A percentile compares a stretch with the other conserved stretches of the same genome.
Conservation (phyloP, 2,113 vertebrate species). For the Hyla sarda region DNA sequence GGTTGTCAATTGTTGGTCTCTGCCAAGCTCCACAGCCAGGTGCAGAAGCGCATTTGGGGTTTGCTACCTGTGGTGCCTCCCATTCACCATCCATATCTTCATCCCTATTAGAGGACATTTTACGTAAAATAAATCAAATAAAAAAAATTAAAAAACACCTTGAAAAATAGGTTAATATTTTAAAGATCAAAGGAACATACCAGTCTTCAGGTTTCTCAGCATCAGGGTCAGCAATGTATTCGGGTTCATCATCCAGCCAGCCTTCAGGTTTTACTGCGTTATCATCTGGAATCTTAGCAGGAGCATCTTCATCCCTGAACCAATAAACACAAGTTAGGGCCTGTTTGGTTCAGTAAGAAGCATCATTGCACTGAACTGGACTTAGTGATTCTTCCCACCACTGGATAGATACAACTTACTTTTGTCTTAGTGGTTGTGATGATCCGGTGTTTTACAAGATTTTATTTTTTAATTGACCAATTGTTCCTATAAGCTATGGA, state of each 20-base stretch:
- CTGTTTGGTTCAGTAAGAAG: too few relatives aligned
- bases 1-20: constrained; percentile 91
- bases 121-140: not conserved
- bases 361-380: not conserved
- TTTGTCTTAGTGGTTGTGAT: too few relatives aligned
- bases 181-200: constrained; percentile 67
- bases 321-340: not conserved
- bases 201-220: constrained; percentile 95
- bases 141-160: not conserved
- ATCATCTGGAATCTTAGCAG: constrained; percentile 90
- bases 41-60: constrained; percentile 89
- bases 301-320: constrained; percentile 94
- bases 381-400: not conserved
- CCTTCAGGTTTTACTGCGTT: constrained; percentile 92
- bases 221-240: constrained; percentile 92
- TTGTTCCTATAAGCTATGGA: not conserved
- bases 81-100: constrained; percentile 99
- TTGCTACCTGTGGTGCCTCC: constrained; percentile 95
- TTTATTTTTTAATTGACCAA: too few relatives aligned
- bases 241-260: constrained; percentile 94
- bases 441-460: too few relatives aligned
- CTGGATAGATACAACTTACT: not conserved
- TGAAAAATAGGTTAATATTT: not conserved
- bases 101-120: constrained; percentile 79
- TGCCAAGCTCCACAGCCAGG: constrained; percentile 94